Base-by-base conservation (phyloP, 1,140 invertebrate species). In the Eulimnadia texana region DNA sequence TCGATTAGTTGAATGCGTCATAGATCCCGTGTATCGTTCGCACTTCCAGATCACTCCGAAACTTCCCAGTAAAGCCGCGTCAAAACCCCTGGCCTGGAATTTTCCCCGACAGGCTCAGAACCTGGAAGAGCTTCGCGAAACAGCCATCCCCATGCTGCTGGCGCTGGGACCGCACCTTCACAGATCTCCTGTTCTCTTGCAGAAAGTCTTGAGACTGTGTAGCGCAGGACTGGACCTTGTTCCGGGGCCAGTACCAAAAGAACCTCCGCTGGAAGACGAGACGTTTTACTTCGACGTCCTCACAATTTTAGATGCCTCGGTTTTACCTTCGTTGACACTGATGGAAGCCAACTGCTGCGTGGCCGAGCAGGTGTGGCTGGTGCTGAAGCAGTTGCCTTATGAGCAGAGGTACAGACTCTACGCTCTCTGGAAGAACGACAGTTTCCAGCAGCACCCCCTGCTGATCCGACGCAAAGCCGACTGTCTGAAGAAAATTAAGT, bases 321-420 rank as follows among this genome's bases (percentile, higher is more conserved):
- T 98, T 33, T 73, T 99, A 54, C 95, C 95, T 0, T 83, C 91
- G 0, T 74, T 98, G 0, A 90, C 90, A 0, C 83, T 96, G 63
- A 81, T 95, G 76, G 90, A 95, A 64, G 86, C 86, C 64, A 98
- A 98, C 72, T 96, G 92, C 70, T 92, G 90, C 66, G 83, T 98
- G 68, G 88, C 93, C 23, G 93, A 98, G 73, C 93, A 98, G 73
- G 78, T 99, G 42, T 99, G 96, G 89, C 83, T 82, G 50, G 80
- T 98, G 54, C 71, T 99, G 0, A 92, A 91, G 70, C 76, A 88
- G 42, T 95, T 91, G 74, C 88, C 93, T 1, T 98, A 99, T 75
- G 85, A 95, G 68, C 83, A 84, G 72, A 82, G 88, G 81, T 97
- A 95, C 71, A 84, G 87, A 66, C 74, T 98, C 28, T 98, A 98